Percentiles rank a stretch among this genome's conserved stretches.
phyloP scores from a whole-genome alignment of 2,797 vertebrate species.

The Selene dorsalis region DNA sequence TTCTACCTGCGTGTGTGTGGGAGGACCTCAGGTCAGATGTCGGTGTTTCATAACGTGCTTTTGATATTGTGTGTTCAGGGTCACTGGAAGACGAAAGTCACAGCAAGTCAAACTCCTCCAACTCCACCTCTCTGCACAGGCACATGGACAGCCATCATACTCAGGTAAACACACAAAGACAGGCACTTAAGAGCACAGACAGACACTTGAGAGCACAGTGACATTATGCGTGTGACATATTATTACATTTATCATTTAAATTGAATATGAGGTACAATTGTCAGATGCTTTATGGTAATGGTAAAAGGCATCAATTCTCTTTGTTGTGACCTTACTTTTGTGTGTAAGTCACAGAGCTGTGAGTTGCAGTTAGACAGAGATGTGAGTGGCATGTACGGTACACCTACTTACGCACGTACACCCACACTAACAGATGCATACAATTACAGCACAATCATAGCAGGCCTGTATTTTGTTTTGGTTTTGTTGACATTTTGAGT shows the following conservation, averaged over 20 bases:
- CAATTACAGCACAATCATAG: slow-evolving; percentile 17
- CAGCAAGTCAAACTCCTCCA: slow-evolving; percentile 84
- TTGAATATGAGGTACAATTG: neutral
- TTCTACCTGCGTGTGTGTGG: slow-evolving; percentile 38
- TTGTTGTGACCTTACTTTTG: neutral
- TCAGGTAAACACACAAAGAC: slow-evolving; percentile 86
- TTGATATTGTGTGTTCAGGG: slow-evolving; percentile 80
- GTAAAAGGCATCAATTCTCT: neutral
- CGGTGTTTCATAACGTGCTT: slow-evolving; percentile 22
- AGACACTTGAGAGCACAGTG: neutral
- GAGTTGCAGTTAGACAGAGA: neutral
- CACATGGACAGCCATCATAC: slow-evolving; percentile 92
- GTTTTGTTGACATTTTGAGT: slow-evolving; percentile 68
- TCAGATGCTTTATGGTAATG: neutral
- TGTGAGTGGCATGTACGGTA: neutral
- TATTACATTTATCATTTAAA: neutral
- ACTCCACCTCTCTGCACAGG: slow-evolving; percentile 85
- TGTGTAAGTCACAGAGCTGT: slow-evolving; percentile 3
- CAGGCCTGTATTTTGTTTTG: slow-evolving; percentile 52
- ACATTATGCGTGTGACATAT: neutral
- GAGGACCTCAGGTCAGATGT: slow-evolving; percentile 22
- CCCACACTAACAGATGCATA: neutral
- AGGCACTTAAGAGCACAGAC: neutral
- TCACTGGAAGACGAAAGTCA: slow-evolving; percentile 88
- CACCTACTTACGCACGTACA: slow-evolving; percentile 14